Base-by-base conservation (phyloP, 1,140 invertebrate genomes). In the Caerostris extrusa region DNA sequence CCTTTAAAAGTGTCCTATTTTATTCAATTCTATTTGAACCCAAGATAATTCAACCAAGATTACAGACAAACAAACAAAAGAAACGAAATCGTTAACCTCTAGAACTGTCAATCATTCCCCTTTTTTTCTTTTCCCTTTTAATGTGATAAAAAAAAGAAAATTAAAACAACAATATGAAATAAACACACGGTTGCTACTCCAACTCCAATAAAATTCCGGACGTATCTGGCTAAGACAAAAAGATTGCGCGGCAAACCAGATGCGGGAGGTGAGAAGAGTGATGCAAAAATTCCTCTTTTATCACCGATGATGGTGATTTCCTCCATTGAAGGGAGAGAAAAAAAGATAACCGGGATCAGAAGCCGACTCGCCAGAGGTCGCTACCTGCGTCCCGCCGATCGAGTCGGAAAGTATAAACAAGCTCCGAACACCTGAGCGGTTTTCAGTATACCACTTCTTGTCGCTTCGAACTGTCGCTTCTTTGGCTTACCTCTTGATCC, bases 301-400 rank as follows among this genome's bases (percentile, higher is more conserved):
- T 67, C 61, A 17, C 12, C 61, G 14, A 6, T 17, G 61, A 67
- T 67, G 17, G 34, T 5, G 10, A 12, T 53, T 50, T 5, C 34
- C 2, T 12, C 10, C 71, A 8, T 50, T 10, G 34, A 34, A 34
- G 34, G 34, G 34, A 34, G 34, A 4, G 8, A 53, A 50, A 77
- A 77, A 77, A 77, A 77, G 71, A 77, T 77, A 77, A 53, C 71
- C 61, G 61, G 17, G 61, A 64, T 64, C 14, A 64, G 17, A 64
- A 34, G 34, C 3, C 19, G 8, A 3, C 7, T 34, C 71, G 14
- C 34, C 10, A 77, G 71, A 77, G 71, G 71, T 12, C 34, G 71
- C 71, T 50, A 77, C 50, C 71, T 12, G 50, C 34, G 71, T 50
- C 34, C 6, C 50, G 5, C 19, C 10, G 71, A 50, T 12, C 10